A percentile compares a stretch with the other conserved stretches of the same genome.
Evolutionary conservation across 2,888 invertebrate genomes (phyloP).

Genomic region (Agrenia bidenticulata): DNA sequence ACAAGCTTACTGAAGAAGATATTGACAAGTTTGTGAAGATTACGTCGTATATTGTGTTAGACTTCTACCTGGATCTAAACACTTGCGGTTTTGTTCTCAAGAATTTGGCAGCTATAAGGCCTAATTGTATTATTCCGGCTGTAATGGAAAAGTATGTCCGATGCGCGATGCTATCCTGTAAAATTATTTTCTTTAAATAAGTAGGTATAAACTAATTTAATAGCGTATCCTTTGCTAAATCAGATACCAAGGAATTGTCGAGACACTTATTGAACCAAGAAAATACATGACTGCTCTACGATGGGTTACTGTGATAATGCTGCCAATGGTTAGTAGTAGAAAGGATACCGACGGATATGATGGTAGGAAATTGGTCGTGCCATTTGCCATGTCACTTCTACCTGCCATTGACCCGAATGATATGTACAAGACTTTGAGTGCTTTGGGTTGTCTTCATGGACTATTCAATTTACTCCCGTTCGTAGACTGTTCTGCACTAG

Average conservation of each 20-base stretch:
- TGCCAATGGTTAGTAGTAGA: slow-evolving; percentile 63
- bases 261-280: slow-evolving; percentile 86
- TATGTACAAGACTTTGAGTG: slow-evolving; percentile 66
- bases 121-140: slow-evolving; percentile 78
- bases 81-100: slow-evolving; percentile 59
- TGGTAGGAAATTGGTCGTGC: slow-evolving; percentile 78
- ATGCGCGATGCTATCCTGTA: too few relatives aligned
- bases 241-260: slow-evolving; percentile 59
- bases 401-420: slow-evolving; percentile 71
- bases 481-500: slow-evolving; percentile 79
- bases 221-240: background rate
- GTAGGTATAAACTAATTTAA: background rate
- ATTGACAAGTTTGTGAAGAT: slow-evolving; percentile 75
- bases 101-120: slow-evolving; percentile 74
- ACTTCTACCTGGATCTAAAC: slow-evolving; percentile 50
- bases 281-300: slow-evolving; percentile 72
- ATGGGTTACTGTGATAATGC: slow-evolving; percentile 69
- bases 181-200: background rate
- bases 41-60: slow-evolving; percentile 46
- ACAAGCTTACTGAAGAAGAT: slow-evolving; percentile 74
- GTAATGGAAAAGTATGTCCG: slow-evolving; percentile 69
- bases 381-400: slow-evolving; percentile 73
- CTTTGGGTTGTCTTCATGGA: slow-evolving; percentile 75
- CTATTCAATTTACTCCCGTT: slow-evolving; percentile 77
- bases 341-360: slow-evolving; percentile 60